A percentile compares a stretch with the other conserved stretches of the same genome.
These are phyloP conservation scores for Antechinus flavipes DNA, from an alignment of 2,113 vertebrate genomes.

Conservation along the genomic window DNA sequence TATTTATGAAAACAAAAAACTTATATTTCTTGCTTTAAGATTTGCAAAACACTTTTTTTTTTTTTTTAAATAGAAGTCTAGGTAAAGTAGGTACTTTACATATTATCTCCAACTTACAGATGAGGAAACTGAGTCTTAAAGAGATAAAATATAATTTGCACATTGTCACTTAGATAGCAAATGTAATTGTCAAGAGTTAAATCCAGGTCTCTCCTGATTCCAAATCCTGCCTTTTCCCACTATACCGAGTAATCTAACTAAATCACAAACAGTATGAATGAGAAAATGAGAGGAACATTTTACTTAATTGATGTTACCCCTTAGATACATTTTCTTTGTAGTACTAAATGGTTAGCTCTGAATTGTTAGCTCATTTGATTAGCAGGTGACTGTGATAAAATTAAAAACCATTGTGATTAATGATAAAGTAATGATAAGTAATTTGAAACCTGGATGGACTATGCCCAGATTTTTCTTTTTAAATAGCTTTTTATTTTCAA, in stretches of 20 bases:
- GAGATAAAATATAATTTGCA: neutral
- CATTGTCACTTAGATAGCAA: neutral
- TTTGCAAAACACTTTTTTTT: neutral
- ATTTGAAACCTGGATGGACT: neutral
- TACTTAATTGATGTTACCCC: neutral
- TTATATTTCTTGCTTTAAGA: neutral
- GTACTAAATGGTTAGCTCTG: neutral
- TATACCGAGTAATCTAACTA: neutral
- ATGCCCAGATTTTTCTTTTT: neutral
- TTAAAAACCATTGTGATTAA: neutral
- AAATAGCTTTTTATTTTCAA: too few species aligned
- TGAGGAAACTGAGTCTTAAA: neutral
- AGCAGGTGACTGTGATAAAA: neutral
- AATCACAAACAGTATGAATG: neutral
- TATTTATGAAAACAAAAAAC: slow-evolving; percentile 25
- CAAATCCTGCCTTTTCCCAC: neutral
- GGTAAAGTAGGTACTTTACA: neutral
- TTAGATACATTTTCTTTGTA: neutral
- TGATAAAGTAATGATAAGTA: neutral
- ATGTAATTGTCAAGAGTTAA: neutral
- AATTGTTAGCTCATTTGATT: neutral
- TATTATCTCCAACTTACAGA: neutral
- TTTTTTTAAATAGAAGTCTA: too few species aligned
- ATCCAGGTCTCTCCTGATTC: neutral
- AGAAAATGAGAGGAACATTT: neutral